phyloP scores from a whole-genome alignment of 1,140 invertebrate genomes.

The Aphelenchoides besseyi region DNA sequence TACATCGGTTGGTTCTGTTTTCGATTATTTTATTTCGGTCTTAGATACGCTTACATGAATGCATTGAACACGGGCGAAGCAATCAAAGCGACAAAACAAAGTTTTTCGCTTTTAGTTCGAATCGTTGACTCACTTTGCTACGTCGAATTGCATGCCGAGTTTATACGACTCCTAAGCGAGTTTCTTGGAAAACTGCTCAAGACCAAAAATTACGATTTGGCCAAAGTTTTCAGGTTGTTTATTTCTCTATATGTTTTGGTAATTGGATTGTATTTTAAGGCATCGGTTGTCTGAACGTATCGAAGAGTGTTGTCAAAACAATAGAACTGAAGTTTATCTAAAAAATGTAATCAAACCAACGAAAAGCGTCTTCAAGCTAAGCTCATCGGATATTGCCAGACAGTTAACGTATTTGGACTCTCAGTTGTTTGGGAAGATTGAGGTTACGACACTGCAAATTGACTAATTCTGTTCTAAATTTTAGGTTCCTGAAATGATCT shows the following conservation, averaged over 20 bases:
- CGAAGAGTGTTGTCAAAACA: slow-evolving; percentile 6
- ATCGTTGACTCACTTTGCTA: slow-evolving; percentile 53
- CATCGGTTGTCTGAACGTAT: slow-evolving; percentile 3
- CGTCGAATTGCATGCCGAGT: slow-evolving; percentile 41
- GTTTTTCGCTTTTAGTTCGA: slow-evolving; percentile 54
- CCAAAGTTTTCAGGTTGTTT: slow-evolving; percentile 44
- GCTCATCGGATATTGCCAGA: slow-evolving; percentile 71
- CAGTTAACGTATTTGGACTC: slow-evolving; percentile 97
- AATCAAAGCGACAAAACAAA: slow-evolving; percentile 46
- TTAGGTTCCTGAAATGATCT: slow-evolving; percentile 75
- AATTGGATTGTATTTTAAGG: slow-evolving; percentile 18
- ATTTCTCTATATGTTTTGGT: not conserved
- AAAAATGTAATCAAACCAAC: not conserved
- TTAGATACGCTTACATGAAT: slow-evolving; percentile 52
- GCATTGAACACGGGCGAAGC: slow-evolving; percentile 25
- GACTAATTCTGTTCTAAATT: slow-evolving; percentile 25
- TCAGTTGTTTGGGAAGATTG: slow-evolving; percentile 89
- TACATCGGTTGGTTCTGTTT: slow-evolving; percentile 52
- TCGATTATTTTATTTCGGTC: not conserved
- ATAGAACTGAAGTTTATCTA: not conserved
- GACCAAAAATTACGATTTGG: slow-evolving; percentile 46
- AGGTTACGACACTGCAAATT: slow-evolving; percentile 69
- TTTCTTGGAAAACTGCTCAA: slow-evolving; percentile 53
- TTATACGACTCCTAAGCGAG: slow-evolving; percentile 46
- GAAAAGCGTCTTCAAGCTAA: slow-evolving; percentile 24